Evolutionary conservation across 2,888 invertebrate species (phyloP), one percentile per base, ranked within the genome.

Genomic region (Drosophila buzzatii): DNA sequence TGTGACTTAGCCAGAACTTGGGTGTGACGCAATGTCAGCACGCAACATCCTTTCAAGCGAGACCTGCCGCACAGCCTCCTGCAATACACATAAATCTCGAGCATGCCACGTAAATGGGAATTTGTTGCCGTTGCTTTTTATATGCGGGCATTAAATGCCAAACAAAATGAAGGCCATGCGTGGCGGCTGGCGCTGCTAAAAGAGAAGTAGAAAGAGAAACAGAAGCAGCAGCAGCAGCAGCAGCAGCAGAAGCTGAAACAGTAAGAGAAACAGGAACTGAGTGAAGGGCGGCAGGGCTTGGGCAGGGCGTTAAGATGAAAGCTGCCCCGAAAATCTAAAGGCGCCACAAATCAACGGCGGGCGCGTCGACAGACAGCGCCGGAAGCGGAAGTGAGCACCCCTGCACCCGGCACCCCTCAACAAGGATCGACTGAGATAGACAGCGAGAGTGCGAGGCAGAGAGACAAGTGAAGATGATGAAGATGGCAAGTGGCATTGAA

Each of bases 281-380:
- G 9, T 7, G 39, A 41, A 14, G 16, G 31, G 39, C 18, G 56
- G 31, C n/a, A n/a, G n/a, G n/a, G n/a, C 35, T 27, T 33, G 20
- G 42, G 27, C 23, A 3, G 56, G 55, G 61, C 63, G 63, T 35
- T 42, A 61, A 63, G 61, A 56, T 68, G 51, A 61, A 79, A 71
- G 62, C 51, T 64, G 49, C 31, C 56, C 58, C 66, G 55, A 79
- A 73, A 80, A 71, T 56, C 62, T 59, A 67, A 79, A 68, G 89
- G 72, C 79, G 82, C 88, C 67, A 89, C 84, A 85, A 85, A 85
- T 85, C 89, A 85, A 82, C 69, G 72, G 47, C 58, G 79, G 58
- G 65, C 75, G 81, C 77, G 68, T 60, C 70, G 68, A 63, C 69
- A 82, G 66, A 70, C 73, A 56, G 55, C 68, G 87, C 84, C 85